Evolutionary conservation across 2,797 vertebrate genomes (phyloP).

Genomic region (Tenualosa ilisha): DNA sequence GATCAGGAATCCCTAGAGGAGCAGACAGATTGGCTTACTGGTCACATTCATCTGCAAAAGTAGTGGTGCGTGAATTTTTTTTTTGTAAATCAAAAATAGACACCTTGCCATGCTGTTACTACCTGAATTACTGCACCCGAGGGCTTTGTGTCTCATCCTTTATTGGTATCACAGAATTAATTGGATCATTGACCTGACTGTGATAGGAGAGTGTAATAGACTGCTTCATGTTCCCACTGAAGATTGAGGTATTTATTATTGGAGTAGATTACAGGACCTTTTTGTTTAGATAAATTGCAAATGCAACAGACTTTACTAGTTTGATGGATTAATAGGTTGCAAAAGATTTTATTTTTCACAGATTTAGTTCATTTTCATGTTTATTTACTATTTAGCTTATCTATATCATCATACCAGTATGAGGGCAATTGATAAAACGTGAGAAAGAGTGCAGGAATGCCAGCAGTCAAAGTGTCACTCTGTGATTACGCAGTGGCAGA

Average conservation of each 20-base stretch:
- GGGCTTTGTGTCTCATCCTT: neutral
- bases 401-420: neutral
- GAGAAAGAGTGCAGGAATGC: neutral
- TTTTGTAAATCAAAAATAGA: neutral
- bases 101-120: neutral
- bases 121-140: neutral
- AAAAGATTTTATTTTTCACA: neutral
- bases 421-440: neutral
- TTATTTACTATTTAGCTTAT: neutral
- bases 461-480: slow-evolving; percentile 18
- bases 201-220: neutral
- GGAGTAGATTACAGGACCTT: neutral
- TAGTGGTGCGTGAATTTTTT: neutral
- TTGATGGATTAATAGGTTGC: neutral
- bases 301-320: neutral
- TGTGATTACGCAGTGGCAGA: neutral
- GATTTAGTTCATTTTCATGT: neutral
- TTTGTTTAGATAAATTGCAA: neutral
- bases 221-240: neutral
- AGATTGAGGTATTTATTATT: neutral
- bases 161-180: neutral
- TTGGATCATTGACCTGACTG: neutral
- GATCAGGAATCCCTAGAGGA: neutral
- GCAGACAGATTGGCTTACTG: neutral
- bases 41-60: neutral